phyloP scores from a whole-genome alignment of 2,888 invertebrate genomes.

The Diaphora mendica region DNA sequence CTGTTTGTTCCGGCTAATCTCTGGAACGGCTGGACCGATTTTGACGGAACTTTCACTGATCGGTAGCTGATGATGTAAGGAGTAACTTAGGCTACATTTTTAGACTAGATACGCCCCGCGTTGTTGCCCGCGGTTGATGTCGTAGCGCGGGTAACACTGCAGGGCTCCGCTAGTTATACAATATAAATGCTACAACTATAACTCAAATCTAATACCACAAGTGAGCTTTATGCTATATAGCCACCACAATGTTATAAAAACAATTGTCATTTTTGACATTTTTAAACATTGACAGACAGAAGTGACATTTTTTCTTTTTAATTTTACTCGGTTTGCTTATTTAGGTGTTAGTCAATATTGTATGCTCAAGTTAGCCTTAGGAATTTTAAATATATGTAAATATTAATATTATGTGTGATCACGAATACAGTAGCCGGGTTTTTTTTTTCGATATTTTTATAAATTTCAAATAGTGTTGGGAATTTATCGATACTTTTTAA shows the following conservation, averaged over 20 bases:
- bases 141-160: too few species aligned
- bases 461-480: slow-evolving; percentile 29
- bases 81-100: too few species aligned
- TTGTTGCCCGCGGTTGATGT: too few species aligned
- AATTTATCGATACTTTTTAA: slow-evolving; percentile 7
- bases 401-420: slow-evolving; percentile 41
- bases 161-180: too few species aligned
- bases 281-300: not conserved
- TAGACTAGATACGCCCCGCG: too few species aligned
- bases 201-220: not conserved
- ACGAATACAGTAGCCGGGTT: slow-evolving; percentile 57
- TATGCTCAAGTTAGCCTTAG: slow-evolving; percentile 36
- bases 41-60: too few species aligned
- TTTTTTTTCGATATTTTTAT: slow-evolving; percentile 35
- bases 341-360: slow-evolving; percentile 28
- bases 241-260: too few species aligned
- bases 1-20: too few species aligned
- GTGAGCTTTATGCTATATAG: not conserved
- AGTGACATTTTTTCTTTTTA: not conserved
- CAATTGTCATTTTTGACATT: not conserved
- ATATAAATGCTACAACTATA: too few species aligned
- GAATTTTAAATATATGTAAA: slow-evolving; percentile 56
- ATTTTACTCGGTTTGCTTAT: not conserved
- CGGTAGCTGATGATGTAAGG: too few species aligned
- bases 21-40: too few species aligned